These are phyloP conservation scores for Sycon ciliatum DNA, from an alignment of 37 sponge, comb jelly and placozoan genomes.

Conservation along the genomic window DNA sequence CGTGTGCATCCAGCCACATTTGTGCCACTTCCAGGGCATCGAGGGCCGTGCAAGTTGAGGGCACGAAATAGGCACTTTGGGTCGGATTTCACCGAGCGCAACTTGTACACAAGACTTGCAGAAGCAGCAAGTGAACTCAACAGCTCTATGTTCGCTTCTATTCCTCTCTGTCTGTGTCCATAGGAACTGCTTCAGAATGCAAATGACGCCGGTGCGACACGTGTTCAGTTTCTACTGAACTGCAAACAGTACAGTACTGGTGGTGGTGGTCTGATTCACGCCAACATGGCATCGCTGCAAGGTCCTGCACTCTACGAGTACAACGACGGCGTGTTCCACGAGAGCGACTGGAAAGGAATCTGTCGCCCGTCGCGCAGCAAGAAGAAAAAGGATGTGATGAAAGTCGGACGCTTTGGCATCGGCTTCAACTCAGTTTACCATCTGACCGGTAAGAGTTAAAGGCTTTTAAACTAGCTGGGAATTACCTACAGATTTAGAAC, in stretches of 20 bases:
- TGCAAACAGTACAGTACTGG: conserved; percentile 38
- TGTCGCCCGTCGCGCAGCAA: background rate
- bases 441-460: conserved; percentile 1
- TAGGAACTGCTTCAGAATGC: conserved; percentile 81
- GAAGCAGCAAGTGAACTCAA: too few species aligned
- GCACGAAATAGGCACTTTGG: too few species aligned
- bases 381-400: background rate
- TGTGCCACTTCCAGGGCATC: too few species aligned
- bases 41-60: too few species aligned
- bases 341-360: background rate
- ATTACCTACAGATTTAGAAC: too few species aligned
- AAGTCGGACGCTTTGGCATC: background rate
- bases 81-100: too few species aligned
- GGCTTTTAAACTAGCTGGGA: too few species aligned
- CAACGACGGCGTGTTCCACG: background rate
- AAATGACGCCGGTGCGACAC: conserved; percentile 69
- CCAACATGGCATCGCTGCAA: background rate
- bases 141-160: too few species aligned
- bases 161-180: too few species aligned
- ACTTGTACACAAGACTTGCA: too few species aligned
- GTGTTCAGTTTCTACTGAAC: conserved; percentile 64
- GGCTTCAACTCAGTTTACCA: conserved; percentile 13
- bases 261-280: background rate
- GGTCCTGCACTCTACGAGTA: conserved; percentile 10
- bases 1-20: too few species aligned